Percentiles rank a stretch among this genome's conserved stretches.
These are phyloP conservation scores for Probaryconus sp. DNA, from an alignment of 1,140 invertebrate species.

Conservation along the genomic window DNA sequence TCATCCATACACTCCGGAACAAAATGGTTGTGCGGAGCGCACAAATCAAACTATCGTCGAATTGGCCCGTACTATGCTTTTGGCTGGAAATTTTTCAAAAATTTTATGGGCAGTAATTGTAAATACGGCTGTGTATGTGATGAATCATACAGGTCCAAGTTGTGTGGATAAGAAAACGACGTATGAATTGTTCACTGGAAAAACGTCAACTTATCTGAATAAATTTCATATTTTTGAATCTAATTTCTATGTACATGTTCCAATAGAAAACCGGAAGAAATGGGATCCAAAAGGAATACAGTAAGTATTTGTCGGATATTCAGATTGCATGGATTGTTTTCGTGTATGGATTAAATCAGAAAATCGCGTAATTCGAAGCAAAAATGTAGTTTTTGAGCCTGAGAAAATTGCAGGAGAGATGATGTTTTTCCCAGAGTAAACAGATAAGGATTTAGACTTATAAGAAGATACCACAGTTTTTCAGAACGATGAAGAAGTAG, in stretches of 20 bases:
- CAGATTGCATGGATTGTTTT: constrained; percentile 1
- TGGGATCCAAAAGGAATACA: neutral
- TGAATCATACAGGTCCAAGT: constrained; percentile 55
- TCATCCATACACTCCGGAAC: constrained; percentile 69
- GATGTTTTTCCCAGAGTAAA: too few species aligned
- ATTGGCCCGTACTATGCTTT: constrained; percentile 68
- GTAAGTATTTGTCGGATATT: neutral
- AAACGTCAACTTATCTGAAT: constrained; percentile 38
- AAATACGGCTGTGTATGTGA: constrained; percentile 34
- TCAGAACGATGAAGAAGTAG: too few species aligned
- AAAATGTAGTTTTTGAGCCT: neutral
- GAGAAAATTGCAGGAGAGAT: too few species aligned
- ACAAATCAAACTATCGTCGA: constrained; percentile 70
- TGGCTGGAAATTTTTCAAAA: constrained; percentile 62
- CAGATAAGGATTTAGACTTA: too few species aligned
- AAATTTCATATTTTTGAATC: constrained; percentile 69
- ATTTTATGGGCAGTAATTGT: constrained; percentile 74
- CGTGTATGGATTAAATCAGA: constrained; percentile 1
- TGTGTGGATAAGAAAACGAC: constrained; percentile 29
- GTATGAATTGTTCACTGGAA: constrained; percentile 51
- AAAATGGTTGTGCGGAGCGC: constrained; percentile 65
- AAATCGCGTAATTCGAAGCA: constrained; percentile 11
- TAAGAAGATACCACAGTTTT: too few species aligned
- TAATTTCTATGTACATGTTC: constrained; percentile 60
- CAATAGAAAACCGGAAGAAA: constrained; percentile 38